A percentile compares a stretch with the other conserved stretches of the same genome.
These are phyloP conservation scores for Thaleichthys pacificus DNA, from an alignment of 2,797 vertebrate species.

Conservation along the genomic window DNA sequence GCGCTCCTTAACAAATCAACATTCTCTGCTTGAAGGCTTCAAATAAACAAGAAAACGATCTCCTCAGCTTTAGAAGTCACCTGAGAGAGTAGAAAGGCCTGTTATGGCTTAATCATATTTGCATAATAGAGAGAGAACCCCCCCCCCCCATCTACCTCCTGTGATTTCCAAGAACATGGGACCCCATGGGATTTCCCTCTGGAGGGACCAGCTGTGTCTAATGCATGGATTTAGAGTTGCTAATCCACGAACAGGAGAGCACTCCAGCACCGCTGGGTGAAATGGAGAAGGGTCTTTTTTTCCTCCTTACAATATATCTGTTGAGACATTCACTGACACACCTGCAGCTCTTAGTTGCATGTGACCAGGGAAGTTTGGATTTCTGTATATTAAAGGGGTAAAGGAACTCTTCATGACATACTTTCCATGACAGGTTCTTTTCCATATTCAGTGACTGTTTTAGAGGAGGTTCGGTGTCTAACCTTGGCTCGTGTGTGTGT, in stretches of 20 bases:
- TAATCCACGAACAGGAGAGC: slow-evolving; percentile 50
- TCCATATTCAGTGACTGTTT: background rate
- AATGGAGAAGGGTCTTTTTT: slow-evolving; percentile 32
- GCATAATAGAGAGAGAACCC: slow-evolving; percentile 31
- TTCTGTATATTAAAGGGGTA: background rate
- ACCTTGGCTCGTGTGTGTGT: no score
- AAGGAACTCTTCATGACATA: background rate
- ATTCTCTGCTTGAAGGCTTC: slow-evolving; percentile 13
- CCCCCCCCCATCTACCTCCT: slow-evolving; percentile 17
- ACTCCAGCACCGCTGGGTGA: slow-evolving; percentile 36
- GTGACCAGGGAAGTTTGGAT: background rate
- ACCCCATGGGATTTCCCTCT: slow-evolving; percentile 25
- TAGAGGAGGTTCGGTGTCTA: no score
- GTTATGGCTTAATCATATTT: slow-evolving; percentile 43
- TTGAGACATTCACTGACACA: slow-evolving; percentile 9
- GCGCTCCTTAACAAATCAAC: no score
- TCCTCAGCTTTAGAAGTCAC: slow-evolving; percentile 27
- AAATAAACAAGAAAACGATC: slow-evolving; percentile 17
- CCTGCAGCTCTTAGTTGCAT: background rate
- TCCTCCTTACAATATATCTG: slow-evolving; percentile 12
- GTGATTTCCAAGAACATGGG: slow-evolving; percentile 31
- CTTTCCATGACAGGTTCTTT: background rate
- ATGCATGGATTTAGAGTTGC: slow-evolving; percentile 53
- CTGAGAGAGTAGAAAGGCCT: slow-evolving; percentile 19
- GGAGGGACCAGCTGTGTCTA: slow-evolving; percentile 18